Evolutionary conservation across 1,140 invertebrate genomes (phyloP).

Genomic region (Bicyclus anynana): DNA sequence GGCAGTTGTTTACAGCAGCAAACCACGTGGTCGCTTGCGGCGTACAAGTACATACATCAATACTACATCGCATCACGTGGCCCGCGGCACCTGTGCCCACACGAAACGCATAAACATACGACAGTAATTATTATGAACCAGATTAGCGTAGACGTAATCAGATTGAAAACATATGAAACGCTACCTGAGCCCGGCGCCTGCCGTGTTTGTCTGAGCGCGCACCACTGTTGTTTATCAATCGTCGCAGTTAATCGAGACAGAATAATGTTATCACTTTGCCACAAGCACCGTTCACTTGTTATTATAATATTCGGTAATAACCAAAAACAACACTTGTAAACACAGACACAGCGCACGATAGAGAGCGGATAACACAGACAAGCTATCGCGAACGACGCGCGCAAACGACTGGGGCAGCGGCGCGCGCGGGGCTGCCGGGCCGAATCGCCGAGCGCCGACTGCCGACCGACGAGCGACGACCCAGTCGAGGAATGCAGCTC

Average conservation of each 20-base stretch:
- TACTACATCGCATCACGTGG: conserved; percentile 64
- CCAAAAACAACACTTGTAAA: conserved; percentile 62
- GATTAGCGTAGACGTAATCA: conserved; percentile 52
- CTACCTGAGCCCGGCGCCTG: conserved; percentile 69
- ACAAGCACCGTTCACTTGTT: conserved; percentile 51
- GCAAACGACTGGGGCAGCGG: conserved; percentile 58
- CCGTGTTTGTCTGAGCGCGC: conserved; percentile 53
- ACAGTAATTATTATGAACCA: conserved; percentile 29
- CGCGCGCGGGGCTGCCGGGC: conserved; percentile 48
- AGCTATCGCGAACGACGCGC: conserved; percentile 56
- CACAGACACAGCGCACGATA: conserved; percentile 52
- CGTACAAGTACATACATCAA: conserved; percentile 36
- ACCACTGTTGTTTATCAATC: conserved; percentile 42
- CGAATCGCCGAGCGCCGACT: neutral
- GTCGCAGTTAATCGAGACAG: conserved; percentile 4
- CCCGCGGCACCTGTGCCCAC: conserved; percentile 29
- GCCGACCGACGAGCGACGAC: conserved; percentile 45
- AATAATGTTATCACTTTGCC: conserved; percentile 34
- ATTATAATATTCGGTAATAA: conserved; percentile 48
- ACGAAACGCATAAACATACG: conserved; percentile 7
- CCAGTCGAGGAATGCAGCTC: conserved; percentile 70
- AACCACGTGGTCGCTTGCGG: conserved; percentile 66
- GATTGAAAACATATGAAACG: conserved; percentile 65
- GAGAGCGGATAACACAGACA: conserved; percentile 39
- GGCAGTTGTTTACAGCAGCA: conserved; percentile 68